These are phyloP conservation scores for Diloba caeruleocephala DNA, from an alignment of 2,888 invertebrate species.

Conservation along the genomic window DNA sequence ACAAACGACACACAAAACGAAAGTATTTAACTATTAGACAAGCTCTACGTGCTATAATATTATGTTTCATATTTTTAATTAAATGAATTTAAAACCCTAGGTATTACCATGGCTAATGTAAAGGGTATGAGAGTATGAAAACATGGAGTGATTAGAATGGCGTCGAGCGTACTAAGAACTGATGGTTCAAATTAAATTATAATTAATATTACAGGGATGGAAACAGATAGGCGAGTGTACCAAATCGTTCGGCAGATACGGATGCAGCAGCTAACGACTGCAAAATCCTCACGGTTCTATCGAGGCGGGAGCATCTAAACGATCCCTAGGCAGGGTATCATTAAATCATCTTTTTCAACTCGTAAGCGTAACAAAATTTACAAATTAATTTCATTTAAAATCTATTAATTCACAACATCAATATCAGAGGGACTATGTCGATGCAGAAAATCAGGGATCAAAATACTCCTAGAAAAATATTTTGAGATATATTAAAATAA, in stretches of 20 bases:
- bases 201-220: slow-evolving; percentile 63
- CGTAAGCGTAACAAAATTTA: slow-evolving; percentile 77
- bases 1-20: slow-evolving; percentile 65
- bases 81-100: slow-evolving; percentile 68
- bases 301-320: slow-evolving; percentile 84
- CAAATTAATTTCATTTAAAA: slow-evolving; percentile 72
- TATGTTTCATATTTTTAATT: slow-evolving; percentile 54
- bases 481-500: slow-evolving; percentile 71
- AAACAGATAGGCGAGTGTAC: slow-evolving; percentile 74
- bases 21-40: slow-evolving; percentile 72
- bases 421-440: slow-evolving; percentile 85
- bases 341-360: slow-evolving; percentile 67
- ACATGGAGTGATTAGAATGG: slow-evolving; percentile 66
- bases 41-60: slow-evolving; percentile 73
- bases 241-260: slow-evolving; percentile 75
- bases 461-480: slow-evolving; percentile 80
- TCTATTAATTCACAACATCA: slow-evolving; percentile 86
- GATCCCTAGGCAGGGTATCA: slow-evolving; percentile 80
- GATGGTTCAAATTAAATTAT: slow-evolving; percentile 47
- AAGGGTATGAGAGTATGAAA: slow-evolving; percentile 67
- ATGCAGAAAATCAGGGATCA: slow-evolving; percentile 84
- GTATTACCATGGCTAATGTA: slow-evolving; percentile 64
- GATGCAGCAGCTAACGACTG: slow-evolving; percentile 80
- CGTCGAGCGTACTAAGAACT: slow-evolving; percentile 68
- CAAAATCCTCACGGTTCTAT: slow-evolving; percentile 81